Evolutionary conservation across 2,113 vertebrate genomes (phyloP).

Genomic region (Amphiprion percula): DNA sequence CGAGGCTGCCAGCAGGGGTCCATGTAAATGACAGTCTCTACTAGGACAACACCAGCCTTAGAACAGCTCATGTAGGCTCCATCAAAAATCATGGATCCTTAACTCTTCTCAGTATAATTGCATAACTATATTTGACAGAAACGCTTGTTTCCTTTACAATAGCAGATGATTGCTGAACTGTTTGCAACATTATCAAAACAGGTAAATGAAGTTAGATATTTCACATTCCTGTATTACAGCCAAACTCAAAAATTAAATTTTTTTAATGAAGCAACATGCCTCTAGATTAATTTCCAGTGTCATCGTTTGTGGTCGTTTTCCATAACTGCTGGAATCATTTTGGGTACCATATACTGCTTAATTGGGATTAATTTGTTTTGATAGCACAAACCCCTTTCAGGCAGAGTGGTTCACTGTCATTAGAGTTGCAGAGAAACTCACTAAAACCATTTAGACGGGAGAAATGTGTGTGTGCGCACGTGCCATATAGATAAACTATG

Average conservation of each 20-base stretch:
- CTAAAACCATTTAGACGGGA: neutral
- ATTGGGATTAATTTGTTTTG: constrained; percentile 53
- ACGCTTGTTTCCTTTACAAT: neutral
- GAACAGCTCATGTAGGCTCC: constrained; percentile 18
- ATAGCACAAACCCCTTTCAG: constrained; percentile 13
- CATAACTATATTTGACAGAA: neutral
- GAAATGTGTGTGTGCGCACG: too few relatives aligned
- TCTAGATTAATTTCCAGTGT: neutral
- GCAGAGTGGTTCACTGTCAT: constrained; percentile 16
- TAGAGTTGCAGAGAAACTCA: neutral
- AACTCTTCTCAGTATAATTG: neutral
- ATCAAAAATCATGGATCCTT: constrained; percentile 10
- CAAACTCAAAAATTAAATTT: neutral
- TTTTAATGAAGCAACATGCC: neutral
- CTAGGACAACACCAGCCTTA: constrained; percentile 40
- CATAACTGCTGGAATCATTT: constrained; percentile 8
- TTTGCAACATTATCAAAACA: neutral
- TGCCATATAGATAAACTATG: too few relatives aligned
- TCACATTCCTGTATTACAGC: neutral
- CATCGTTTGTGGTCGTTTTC: constrained; percentile 22
- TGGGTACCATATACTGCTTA: constrained; percentile 7
- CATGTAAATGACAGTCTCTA: constrained; percentile 66
- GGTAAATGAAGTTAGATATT: neutral
- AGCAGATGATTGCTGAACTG: neutral
- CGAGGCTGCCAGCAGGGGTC: constrained; percentile 51